phyloP scores from a whole-genome alignment of 2,888 invertebrate genomes.

The Homarus gammarus region DNA sequence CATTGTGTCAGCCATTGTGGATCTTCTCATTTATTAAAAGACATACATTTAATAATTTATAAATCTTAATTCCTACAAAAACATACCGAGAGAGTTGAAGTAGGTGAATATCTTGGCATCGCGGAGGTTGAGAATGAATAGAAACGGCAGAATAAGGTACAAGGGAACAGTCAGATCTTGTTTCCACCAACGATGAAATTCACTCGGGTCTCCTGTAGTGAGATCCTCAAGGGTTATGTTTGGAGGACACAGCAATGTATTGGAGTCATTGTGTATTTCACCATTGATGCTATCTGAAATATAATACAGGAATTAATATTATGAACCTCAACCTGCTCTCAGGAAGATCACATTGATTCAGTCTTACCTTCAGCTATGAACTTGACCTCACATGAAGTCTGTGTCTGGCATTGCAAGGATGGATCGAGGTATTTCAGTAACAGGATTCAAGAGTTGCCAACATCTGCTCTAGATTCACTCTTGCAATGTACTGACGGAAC shows the following conservation, averaged over 20 bases:
- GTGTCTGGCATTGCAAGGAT: background rate
- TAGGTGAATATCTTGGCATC: conserved; percentile 95
- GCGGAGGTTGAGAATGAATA: conserved; percentile 90
- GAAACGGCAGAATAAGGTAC: conserved; percentile 87
- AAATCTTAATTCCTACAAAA: background rate
- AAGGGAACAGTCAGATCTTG: conserved; percentile 89
- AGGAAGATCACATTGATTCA: too few species aligned
- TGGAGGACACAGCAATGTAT: conserved; percentile 54
- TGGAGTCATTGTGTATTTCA: conserved; percentile 63
- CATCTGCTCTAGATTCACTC: too few species aligned
- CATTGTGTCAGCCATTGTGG: too few species aligned
- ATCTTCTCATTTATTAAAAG: too few species aligned
- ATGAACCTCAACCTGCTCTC: background rate
- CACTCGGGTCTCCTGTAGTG: background rate
- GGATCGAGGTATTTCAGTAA: too few species aligned
- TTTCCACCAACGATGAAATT: conserved; percentile 85
- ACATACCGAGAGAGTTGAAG: conserved; percentile 92
- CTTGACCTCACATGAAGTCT: too few species aligned
- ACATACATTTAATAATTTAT: too few species aligned
- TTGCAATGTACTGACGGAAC: too few species aligned
- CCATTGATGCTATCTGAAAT: conserved; percentile 48
- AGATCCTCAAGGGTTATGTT: conserved; percentile 41
- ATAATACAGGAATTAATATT: background rate
- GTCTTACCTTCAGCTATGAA: too few species aligned
- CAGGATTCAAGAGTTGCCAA: too few species aligned